Evolutionary conservation across 2,888 invertebrate species (phyloP).

Genomic region (Chrysodeixis includens): DNA sequence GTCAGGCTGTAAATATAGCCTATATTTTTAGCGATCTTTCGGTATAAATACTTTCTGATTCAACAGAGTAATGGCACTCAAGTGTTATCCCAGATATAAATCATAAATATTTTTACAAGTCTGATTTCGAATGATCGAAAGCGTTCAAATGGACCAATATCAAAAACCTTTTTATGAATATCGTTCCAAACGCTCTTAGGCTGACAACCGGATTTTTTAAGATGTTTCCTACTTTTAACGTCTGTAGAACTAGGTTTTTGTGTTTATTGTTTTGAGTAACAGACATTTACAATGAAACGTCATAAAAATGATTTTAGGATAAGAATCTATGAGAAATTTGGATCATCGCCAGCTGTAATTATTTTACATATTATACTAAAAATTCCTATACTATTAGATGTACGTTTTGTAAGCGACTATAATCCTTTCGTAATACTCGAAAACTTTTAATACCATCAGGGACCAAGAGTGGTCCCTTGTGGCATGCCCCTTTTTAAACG

Average conservation of each 20-base stretch:
- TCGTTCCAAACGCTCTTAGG: not conserved
- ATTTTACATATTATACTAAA: constrained; percentile 14
- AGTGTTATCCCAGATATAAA: constrained; percentile 42
- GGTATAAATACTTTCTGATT: constrained; percentile 49
- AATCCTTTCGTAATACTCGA: not conserved
- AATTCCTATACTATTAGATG: not conserved
- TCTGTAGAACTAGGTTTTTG: constrained; percentile 20
- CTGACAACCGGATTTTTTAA: constrained; percentile 10
- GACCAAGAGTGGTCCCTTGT: constrained; percentile 25
- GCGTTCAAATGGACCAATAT: constrained; percentile 17
- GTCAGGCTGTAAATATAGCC: constrained; percentile 23
- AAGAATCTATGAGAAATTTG: constrained; percentile 34
- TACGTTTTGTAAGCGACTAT: not conserved
- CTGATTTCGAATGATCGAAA: constrained; percentile 20
- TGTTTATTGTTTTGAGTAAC: constrained; percentile 34
- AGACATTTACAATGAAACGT: constrained; percentile 37
- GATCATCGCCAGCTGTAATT: constrained; percentile 16
- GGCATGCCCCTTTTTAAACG: constrained; percentile 12
- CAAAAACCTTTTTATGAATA: not conserved
- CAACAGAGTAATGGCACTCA: constrained; percentile 34
- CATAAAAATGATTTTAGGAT: constrained; percentile 22
- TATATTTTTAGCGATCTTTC: constrained; percentile 30
- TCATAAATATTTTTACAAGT: constrained; percentile 41
- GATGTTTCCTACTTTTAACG: not conserved
- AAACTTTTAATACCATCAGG: not conserved